Base-by-base conservation (phyloP, 2,888 invertebrate species). In the Imbricaverruca yamaguchii region DNA sequence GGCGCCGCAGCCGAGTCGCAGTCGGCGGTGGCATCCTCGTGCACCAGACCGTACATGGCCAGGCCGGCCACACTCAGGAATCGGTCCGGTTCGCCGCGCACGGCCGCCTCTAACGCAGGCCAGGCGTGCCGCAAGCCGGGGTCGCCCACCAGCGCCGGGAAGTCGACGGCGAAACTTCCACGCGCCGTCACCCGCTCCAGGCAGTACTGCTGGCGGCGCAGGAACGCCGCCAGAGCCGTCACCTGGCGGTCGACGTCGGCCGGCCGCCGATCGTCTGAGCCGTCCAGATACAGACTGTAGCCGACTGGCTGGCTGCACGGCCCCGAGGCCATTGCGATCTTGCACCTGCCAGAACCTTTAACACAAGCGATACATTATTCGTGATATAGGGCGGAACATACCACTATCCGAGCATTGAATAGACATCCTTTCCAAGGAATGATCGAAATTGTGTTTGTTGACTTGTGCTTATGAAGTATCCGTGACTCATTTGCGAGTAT, bases 41-140 rank as follows among this genome's bases (percentile, higher is more conserved):
- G 61, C 78, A 82, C 85, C 83, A 91, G 91, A 89, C 94, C 92
- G 88, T 95, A 93, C 89, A 95, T 91, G 80, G 94, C 94, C 83
- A 93, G 89, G 80, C 93, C 93, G 81, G 96, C 87, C 82, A 92
- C 91, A 81, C 91, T 90, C 80, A 96, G 88, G 23, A 92, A 91
- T 81, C 89, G 88, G 82, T 91, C 90, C 0, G 95, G 93, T 82
- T 90, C 91, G 82, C 91, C 90, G 84, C 89, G 88, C 74, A 96
- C 87, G 84, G 94, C 92, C 77, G 89, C 88, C 82, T 87, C 87
- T 84, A 94, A 90, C n/a, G 89, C 88, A 39, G 90, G 86, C 93
- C 95, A 94, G 23, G 88, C 86, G 18, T 85, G 87, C 15, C 85
- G 86, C 84, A 94, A 90, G 59, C 89, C 88, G 18, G 87, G 85